These are phyloP conservation scores for Pegoplata infirma DNA, from an alignment of 2,888 invertebrate genomes.

Conservation along the genomic window DNA sequence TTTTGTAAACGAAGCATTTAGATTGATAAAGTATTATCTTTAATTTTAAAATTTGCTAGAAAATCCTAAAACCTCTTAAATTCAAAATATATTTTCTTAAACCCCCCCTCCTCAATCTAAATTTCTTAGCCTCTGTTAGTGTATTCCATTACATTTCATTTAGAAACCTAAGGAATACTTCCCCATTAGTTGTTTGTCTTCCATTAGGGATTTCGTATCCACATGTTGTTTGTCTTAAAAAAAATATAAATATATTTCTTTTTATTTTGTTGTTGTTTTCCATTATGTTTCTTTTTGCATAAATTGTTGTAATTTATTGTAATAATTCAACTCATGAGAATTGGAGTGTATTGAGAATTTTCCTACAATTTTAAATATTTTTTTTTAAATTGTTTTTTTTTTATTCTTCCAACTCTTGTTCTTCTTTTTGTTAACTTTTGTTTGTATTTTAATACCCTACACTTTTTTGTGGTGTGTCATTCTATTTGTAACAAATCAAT, in stretches of 20 bases:
- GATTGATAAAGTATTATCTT: no score
- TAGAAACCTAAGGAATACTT: neutral
- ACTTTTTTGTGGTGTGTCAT: no score
- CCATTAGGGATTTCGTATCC: constrained; percentile 1
- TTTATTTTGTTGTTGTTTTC: constrained; percentile 17
- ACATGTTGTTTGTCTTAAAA: constrained; percentile 33
- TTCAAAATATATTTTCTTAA: no score
- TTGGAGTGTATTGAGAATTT: constrained; percentile 26
- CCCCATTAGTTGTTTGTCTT: constrained; percentile 10
- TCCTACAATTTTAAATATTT: constrained; percentile 8
- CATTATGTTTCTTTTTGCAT: constrained; percentile 42
- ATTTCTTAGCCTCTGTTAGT: no score
- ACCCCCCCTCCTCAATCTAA: no score
- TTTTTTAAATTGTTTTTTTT: constrained; percentile 6
- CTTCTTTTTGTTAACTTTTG: constrained; percentile 5
- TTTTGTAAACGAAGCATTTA: no score
- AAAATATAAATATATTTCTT: neutral
- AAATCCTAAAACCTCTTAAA: no score
- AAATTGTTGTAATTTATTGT: constrained; percentile 61
- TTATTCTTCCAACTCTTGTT: constrained; percentile 9
- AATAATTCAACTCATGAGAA: constrained; percentile 51
- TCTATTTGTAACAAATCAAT: no score
- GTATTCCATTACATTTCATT: no score
- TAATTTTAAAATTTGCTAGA: no score
- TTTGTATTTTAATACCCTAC: no score